Percentiles rank a stretch among this genome's conserved stretches.
Evolutionary conservation across 2,797 vertebrate species (phyloP).

Genomic region (Macroramphosus scolopax): DNA sequence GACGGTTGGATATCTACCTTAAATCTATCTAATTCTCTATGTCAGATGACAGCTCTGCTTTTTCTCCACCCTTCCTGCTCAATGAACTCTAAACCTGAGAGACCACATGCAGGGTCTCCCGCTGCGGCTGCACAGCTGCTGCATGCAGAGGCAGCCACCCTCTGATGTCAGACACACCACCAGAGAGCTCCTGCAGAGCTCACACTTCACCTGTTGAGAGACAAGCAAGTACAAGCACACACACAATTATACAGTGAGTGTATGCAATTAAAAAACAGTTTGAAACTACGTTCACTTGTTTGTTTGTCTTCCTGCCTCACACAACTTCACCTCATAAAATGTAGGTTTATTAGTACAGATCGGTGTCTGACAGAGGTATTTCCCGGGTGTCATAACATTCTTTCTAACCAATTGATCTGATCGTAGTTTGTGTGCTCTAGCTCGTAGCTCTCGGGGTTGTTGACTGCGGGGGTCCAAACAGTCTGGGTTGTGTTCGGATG

Average conservation of each 20-base stretch:
- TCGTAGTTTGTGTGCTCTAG: not conserved
- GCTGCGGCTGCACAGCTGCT: constrained; percentile 73
- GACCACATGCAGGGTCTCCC: constrained; percentile 74
- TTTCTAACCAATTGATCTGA: constrained; percentile 51
- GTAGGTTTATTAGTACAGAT: no score
- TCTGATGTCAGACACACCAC: constrained; percentile 72
- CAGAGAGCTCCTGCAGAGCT: constrained; percentile 75
- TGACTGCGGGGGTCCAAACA: constrained; percentile 25
- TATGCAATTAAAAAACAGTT: no score
- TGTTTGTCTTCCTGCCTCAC: no score
- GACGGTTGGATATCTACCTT: no score
- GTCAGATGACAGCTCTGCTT: not conserved
- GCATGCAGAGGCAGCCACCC: constrained; percentile 83
- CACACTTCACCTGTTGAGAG: constrained; percentile 74
- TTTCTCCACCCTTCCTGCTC: not conserved
- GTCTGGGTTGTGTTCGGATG: constrained; percentile 85
- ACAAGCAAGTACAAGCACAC: not conserved
- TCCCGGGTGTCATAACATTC: no score
- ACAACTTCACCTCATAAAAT: no score
- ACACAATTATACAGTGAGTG: not conserved
- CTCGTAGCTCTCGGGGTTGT: constrained; percentile 59
- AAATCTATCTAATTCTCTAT: no score
- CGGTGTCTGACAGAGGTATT: no score
- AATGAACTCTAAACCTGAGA: constrained; percentile 75
- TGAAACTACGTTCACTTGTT: no score